phyloP scores from a whole-genome alignment of 2,797 vertebrate genomes.

The Gallinago solitaria region DNA sequence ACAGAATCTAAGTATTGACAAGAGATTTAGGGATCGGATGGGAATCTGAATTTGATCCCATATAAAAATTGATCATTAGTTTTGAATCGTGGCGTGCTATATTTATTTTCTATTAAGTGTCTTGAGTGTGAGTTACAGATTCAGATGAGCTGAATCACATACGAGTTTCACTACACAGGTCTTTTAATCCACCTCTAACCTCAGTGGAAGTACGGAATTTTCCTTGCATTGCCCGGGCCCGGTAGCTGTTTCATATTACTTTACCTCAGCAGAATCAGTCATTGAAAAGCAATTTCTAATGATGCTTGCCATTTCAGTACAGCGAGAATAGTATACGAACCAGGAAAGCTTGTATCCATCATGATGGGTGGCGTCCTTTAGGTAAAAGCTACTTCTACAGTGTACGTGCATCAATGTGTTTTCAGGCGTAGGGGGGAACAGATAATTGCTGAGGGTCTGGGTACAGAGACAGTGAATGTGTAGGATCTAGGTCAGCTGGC shows the following conservation, averaged over 20 bases:
- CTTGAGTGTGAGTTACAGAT: not conserved
- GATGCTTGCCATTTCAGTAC: not conserved
- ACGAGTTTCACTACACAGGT: not conserved
- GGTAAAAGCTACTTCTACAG: not conserved
- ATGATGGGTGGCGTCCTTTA: not conserved
- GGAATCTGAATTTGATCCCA: not conserved
- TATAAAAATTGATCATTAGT: not conserved
- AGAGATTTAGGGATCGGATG: not conserved
- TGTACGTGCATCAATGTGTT: not conserved
- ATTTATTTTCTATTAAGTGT: not conserved
- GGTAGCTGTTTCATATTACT: not conserved
- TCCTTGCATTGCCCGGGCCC: not conserved
- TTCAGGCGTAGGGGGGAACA: not conserved
- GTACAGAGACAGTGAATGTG: not conserved
- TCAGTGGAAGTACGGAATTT: not conserved
- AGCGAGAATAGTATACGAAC: not conserved
- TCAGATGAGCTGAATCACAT: not conserved
- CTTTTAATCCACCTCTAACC: not conserved
- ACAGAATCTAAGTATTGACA: not conserved
- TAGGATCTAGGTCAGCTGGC: not conserved
- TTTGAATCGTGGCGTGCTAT: not conserved
- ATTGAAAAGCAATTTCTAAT: not conserved
- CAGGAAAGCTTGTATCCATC: not conserved
- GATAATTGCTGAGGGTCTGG: not conserved
- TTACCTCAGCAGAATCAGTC: not conserved